Conservation (phyloP, 2,888 invertebrate genomes). For the Ophraella communa region DNA sequence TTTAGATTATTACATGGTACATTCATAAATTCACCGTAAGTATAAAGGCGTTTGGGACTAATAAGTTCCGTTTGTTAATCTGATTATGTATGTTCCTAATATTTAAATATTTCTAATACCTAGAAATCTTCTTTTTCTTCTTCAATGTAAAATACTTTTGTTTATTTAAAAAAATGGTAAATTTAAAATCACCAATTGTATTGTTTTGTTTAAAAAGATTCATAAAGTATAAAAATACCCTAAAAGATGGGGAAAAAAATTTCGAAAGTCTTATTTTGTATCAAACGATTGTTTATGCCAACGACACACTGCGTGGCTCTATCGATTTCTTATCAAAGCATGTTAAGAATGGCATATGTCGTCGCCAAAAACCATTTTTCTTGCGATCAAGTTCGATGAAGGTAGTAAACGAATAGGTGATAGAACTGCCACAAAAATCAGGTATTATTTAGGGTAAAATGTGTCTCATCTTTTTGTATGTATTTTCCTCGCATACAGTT, state of each 20-base stretch:
- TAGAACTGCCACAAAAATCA: neutral
- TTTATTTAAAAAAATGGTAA: no score
- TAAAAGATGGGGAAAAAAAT: neutral
- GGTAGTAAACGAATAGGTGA: neutral
- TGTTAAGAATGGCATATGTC: slow-evolving; percentile 9
- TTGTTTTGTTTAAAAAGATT: no score
- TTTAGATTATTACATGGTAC: no score
- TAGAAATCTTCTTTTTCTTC: no score
- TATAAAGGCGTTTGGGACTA: no score
- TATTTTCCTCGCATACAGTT: neutral
- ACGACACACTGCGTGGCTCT: slow-evolving; percentile 1
- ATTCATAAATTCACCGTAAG: no score
- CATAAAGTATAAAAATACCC: neutral
- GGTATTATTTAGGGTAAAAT: neutral
- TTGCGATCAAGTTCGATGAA: slow-evolving; percentile 4
- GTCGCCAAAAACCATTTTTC: slow-evolving; percentile 21
- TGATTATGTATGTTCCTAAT: no score
- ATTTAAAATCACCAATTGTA: no score
- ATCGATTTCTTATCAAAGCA: slow-evolving; percentile 26
- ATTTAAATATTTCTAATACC: no score
- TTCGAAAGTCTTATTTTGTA: neutral
- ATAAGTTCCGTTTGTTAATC: no score
- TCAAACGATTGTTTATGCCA: neutral
- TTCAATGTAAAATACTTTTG: no score
- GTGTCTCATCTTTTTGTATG: neutral